phyloP scores from a whole-genome alignment of 2,113 vertebrate genomes.

The mouse (Mus musculus) region DNA sequence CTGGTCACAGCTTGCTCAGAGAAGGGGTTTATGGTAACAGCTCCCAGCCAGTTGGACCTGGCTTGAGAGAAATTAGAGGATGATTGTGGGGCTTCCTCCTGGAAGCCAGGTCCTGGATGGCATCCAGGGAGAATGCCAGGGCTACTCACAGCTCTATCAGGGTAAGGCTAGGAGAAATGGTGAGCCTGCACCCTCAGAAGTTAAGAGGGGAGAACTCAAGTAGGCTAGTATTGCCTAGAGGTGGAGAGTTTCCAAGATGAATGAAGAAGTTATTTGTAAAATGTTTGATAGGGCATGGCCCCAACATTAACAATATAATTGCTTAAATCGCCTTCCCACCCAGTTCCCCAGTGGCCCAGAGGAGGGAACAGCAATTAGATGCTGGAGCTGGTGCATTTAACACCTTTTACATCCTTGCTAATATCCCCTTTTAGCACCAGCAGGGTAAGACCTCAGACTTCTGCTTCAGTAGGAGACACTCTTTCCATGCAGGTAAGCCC shows the following conservation, averaged over 20 bases:
- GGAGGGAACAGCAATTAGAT: not conserved
- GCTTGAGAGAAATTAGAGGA: not conserved
- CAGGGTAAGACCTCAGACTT: not conserved
- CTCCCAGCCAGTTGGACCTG: not conserved
- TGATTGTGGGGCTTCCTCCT: not conserved
- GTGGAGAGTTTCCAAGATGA: not conserved
- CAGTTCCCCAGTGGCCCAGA: not conserved
- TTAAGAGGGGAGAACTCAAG: not conserved
- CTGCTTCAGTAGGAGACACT: not conserved
- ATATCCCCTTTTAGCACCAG: not conserved
- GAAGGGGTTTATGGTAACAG: not conserved
- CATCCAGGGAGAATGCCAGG: not conserved
- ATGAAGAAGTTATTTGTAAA: not conserved
- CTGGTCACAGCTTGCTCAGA: not conserved
- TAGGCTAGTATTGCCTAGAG: not conserved
- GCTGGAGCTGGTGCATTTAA: not conserved
- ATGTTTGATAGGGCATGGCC: not conserved
- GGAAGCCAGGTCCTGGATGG: not conserved
- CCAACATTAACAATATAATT: not conserved
- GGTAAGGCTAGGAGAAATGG: rapidly evolving
- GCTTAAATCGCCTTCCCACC: not conserved
- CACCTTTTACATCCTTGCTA: not conserved
- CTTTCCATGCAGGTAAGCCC: not conserved
- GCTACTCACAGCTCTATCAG: not conserved
- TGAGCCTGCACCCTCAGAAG: not conserved